These are phyloP conservation scores for Chesias legatella DNA, from an alignment of 2,888 invertebrate genomes.

Conservation along the genomic window DNA sequence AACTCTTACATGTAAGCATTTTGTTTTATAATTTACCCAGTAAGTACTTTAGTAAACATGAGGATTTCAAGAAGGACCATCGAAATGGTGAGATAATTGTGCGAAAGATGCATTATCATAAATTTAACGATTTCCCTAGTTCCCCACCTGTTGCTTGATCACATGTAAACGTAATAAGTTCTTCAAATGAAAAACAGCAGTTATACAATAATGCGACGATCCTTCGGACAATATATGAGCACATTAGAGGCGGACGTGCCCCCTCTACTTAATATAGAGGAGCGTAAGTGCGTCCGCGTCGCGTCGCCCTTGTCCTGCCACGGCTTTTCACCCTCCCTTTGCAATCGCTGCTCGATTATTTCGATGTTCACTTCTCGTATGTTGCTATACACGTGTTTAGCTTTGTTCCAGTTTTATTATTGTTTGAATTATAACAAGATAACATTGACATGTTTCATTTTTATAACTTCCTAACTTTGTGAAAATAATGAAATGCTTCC, in stretches of 20 bases:
- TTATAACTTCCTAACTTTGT: too few species aligned
- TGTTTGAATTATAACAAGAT: too few species aligned
- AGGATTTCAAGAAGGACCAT: too few species aligned
- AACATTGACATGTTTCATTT: too few species aligned
- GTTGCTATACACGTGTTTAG: background rate
- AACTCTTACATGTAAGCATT: too few species aligned
- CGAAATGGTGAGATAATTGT: too few species aligned
- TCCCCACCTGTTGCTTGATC: constrained; percentile 19
- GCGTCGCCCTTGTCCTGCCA: constrained; percentile 68
- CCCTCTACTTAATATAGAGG: constrained; percentile 71
- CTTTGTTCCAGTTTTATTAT: too few species aligned
- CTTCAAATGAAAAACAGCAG: constrained; percentile 21
- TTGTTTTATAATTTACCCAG: too few species aligned
- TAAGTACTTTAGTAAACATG: too few species aligned
- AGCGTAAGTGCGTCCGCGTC: constrained; percentile 71
- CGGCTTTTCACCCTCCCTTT: constrained; percentile 33
- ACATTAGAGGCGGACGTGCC: constrained; percentile 78
- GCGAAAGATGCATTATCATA: too few species aligned
- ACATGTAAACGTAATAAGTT: constrained; percentile 7
- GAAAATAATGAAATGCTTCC: too few species aligned
- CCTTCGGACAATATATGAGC: constrained; percentile 74
- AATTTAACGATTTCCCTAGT: constrained; percentile 11
- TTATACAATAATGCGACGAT: constrained; percentile 65
- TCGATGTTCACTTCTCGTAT: constrained; percentile 9
- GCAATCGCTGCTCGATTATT: constrained; percentile 11